A percentile compares a stretch with the other conserved stretches of the same genome.
Conservation (phyloP, 2,113 vertebrate species). For the Cisticola juncidis region DNA sequence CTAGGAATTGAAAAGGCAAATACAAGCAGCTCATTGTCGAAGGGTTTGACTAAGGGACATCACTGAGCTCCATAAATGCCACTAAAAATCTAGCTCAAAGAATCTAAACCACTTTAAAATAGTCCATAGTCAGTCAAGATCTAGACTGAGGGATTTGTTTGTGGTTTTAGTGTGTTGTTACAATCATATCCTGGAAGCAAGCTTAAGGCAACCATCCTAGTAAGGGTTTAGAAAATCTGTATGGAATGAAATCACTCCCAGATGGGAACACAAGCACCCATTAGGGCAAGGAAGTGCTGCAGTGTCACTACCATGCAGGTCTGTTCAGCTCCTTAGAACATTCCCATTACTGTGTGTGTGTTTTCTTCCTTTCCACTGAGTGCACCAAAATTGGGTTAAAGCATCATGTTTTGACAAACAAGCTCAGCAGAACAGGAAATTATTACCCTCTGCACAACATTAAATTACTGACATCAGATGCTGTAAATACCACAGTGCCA, state of each 20-base stretch:
- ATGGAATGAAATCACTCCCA: not conserved
- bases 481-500: not conserved
- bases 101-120: not conserved
- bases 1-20: not conserved
- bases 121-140: not conserved
- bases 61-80: not conserved
- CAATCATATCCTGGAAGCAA: not conserved
- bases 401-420: not conserved
- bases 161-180: not conserved
- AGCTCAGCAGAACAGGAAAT: not conserved
- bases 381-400: not conserved
- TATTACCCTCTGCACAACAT: not conserved
- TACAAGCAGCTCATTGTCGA: rapidly evolving
- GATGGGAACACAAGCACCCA: not conserved
- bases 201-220: not conserved
- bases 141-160: not conserved
- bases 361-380: not conserved
- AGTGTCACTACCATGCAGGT: not conserved
- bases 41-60: not conserved
- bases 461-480: not conserved
- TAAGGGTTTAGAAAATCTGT: not conserved
- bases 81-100: not conserved
- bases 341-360: not conserved
- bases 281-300: not conserved
- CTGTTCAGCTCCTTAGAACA: not conserved